A percentile compares a stretch with the other conserved stretches of the same genome.
phyloP scores from a whole-genome alignment of 2,888 invertebrate genomes.

The Thyatira batis region DNA sequence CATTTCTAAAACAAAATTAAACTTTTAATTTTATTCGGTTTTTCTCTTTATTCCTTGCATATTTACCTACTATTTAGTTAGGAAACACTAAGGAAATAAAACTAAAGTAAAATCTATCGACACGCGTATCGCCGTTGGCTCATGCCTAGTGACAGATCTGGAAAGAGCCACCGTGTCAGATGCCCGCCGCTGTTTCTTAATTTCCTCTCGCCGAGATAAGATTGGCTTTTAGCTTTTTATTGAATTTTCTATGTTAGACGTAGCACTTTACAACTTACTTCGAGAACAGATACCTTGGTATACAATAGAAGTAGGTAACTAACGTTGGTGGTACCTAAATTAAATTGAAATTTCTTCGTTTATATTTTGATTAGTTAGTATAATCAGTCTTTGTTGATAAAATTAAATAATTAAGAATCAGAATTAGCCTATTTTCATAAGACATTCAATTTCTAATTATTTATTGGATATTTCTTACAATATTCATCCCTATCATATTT shows the following conservation, averaged over 20 bases:
- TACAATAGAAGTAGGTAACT: neutral
- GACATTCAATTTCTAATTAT: too few species aligned
- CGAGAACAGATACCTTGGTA: constrained; percentile 20
- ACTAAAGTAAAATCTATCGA: constrained; percentile 16
- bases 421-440: too few species aligned
- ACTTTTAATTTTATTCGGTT: too few species aligned
- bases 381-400: too few species aligned
- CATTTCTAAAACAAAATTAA: too few species aligned
- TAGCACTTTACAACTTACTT: constrained; percentile 67
- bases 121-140: constrained; percentile 3
- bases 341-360: too few species aligned
- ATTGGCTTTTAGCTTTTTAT: constrained; percentile 83
- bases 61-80: too few species aligned
- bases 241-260: constrained; percentile 79
- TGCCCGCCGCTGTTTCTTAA: constrained; percentile 82
- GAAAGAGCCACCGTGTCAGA: constrained; percentile 78
- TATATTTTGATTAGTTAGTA: too few species aligned
- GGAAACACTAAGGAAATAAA: neutral
- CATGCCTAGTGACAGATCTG: constrained; percentile 69
- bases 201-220: constrained; percentile 80
- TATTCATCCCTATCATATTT: neutral
- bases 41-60: too few species aligned
- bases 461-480: too few species aligned
- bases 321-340: neutral
- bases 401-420: too few species aligned